A percentile compares a stretch with the other conserved stretches of the same genome.
Evolutionary conservation across 2,797 vertebrate species (phyloP).

Genomic region (Microhierax caerulescens): DNA sequence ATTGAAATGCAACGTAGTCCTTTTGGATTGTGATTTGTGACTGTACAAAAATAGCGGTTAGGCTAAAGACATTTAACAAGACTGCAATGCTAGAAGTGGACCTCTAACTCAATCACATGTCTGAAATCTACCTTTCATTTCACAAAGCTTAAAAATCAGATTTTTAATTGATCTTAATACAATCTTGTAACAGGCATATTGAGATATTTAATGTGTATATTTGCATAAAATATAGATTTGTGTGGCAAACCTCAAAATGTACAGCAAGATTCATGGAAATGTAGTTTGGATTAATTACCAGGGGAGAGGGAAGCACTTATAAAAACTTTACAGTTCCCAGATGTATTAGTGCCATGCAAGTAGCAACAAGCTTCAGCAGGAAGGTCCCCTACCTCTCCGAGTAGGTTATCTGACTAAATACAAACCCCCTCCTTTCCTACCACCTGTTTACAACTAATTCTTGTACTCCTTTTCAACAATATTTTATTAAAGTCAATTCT

Average conservation of each 20-base stretch:
- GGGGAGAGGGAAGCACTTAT: not conserved
- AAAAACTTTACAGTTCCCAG: not conserved
- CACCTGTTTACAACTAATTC: not conserved
- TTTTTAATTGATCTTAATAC: not conserved
- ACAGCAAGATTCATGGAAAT: not conserved
- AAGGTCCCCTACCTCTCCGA: not conserved
- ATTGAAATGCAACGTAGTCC: not conserved
- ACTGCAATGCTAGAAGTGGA: not conserved
- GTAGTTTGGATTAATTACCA: not conserved
- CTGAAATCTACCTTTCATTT: conserved; percentile 3
- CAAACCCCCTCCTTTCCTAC: not conserved
- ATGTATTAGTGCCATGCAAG: not conserved
- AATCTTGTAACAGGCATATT: not conserved
- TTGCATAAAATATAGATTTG: not conserved
- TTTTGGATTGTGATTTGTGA: not conserved
- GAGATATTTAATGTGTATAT: not conserved
- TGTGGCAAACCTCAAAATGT: not conserved
- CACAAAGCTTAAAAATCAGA: not conserved
- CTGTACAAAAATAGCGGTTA: conserved; percentile 5
- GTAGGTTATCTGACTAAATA: not conserved
- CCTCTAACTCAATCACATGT: not conserved
- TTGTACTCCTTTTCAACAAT: not conserved
- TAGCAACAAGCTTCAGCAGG: not conserved
- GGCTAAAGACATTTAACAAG: not conserved
- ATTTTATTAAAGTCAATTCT: not conserved